Conservation (phyloP, 1,140 invertebrate genomes). For the Dendrolimus kikuchii region DNA sequence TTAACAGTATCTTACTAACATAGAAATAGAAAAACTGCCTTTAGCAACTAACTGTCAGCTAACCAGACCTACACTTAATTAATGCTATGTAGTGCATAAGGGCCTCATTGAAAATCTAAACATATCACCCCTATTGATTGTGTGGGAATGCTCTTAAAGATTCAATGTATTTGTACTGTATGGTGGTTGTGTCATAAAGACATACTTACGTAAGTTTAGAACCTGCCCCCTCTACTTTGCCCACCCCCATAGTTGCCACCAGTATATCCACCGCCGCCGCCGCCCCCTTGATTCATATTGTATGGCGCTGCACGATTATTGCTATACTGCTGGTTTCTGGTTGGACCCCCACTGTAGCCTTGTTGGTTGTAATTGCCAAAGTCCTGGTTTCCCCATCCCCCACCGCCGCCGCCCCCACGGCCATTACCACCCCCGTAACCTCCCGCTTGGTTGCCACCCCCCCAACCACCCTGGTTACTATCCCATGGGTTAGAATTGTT, state of each 20-base stretch:
- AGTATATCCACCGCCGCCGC: conserved; percentile 59
- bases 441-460: conserved; percentile 53
- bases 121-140: not conserved
- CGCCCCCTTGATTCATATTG: conserved; percentile 73
- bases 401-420: conserved; percentile 45
- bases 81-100: conserved; percentile 56
- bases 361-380: conserved; percentile 85
- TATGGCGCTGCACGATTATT: conserved; percentile 78
- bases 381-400: conserved; percentile 74
- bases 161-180: conserved; percentile 14
- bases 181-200: conserved; percentile 17
- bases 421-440: conserved; percentile 46
- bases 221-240: conserved; percentile 47
- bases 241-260: conserved; percentile 28
- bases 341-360: conserved; percentile 81
- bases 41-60: conserved; percentile 26
- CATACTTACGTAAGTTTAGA: conserved; percentile 54
- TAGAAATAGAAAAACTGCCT: conserved; percentile 16
- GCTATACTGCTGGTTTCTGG: conserved; percentile 77
- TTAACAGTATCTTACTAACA: conserved; percentile 26
- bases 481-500: conserved; percentile 60
- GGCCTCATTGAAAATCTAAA: conserved; percentile 5
- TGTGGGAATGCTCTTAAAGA: not conserved
- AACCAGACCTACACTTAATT: conserved; percentile 44
- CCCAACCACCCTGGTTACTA: conserved; percentile 57